Evolutionary conservation across 2,888 invertebrate species (phyloP), one percentile per base, ranked within the genome.

Genomic region (Parthenolecanium corni): DNA sequence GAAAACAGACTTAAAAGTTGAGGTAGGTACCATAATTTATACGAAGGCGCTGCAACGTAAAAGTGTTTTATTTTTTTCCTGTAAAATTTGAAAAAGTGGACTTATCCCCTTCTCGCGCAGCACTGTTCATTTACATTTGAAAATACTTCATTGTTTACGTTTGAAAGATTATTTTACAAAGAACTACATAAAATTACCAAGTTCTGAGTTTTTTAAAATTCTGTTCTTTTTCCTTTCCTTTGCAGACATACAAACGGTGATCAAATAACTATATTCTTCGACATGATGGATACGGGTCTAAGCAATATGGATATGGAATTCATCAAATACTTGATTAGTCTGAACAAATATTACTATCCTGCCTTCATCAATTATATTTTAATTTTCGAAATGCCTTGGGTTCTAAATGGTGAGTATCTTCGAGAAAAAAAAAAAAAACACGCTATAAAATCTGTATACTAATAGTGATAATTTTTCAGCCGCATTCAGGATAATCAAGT

Each of bases 341-440:
- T 91, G 21, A 89, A 94, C 72, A 92, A 93, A 73, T 76, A 79
- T 20, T 92, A 93, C 72, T 95, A 93, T 74, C 95, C 95, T 0
- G 82, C 81, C 72, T 84, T 86, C 70, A 74, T 91, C 66, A 93
- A 91, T 70, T 89, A 90, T 71, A 91, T 95, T 67, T 76, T 95
- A 38, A 85, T 95, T 61, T 91, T 80, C 73, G 92, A 95, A 72
- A 89, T 95, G 88, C 90, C 94, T 0, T 95, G 94, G 94, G 82
- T 94, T 1, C 74, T 95, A 65, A 90, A 85, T 70, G 84, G 86
- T 86, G 47, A 49, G 49, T 49, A 21, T 21, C 4, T 12, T 49
- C 5, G n/a, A 4, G 4, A 16, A n/a, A n/a, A n/a, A n/a, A n/a
- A n/a, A n/a, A n/a, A n/a, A 12, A 9, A 38, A 9, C 9, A 20